Evolutionary conservation across 2,797 vertebrate species (phyloP).

Genomic region (Poeciliopsis presidionis): DNA sequence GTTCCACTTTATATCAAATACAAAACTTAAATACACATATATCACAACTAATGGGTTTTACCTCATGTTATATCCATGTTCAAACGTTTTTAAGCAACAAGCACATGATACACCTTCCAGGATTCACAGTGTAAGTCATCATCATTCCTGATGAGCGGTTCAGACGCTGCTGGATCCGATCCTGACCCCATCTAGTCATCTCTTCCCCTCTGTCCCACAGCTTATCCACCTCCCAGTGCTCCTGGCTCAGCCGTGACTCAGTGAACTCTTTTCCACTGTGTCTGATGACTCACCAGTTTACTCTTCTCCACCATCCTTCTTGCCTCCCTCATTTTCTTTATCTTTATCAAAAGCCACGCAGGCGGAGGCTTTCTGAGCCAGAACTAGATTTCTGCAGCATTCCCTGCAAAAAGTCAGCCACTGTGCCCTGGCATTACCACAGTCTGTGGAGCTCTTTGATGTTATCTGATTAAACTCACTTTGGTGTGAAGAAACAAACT

Average conservation of each 20-base stretch:
- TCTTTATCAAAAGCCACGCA: slow-evolving; percentile 50
- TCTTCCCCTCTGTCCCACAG: slow-evolving; percentile 52
- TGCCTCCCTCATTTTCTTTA: slow-evolving; percentile 49
- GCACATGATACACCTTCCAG: background rate
- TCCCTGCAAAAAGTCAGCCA: slow-evolving; percentile 39
- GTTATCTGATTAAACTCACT: slow-evolving; percentile 7
- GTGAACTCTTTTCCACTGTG: slow-evolving; percentile 60
- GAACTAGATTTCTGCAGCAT: slow-evolving; percentile 30
- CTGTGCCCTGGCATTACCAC: slow-evolving; percentile 21
- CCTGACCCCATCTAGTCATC: slow-evolving; percentile 49
- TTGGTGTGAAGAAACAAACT: slow-evolving; percentile 1
- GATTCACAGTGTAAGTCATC: background rate
- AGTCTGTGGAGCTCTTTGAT: slow-evolving; percentile 11
- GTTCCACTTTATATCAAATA: background rate
- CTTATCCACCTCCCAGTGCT: slow-evolving; percentile 58
- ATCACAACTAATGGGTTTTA: background rate
- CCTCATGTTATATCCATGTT: background rate
- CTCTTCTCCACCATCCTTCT: slow-evolving; percentile 52
- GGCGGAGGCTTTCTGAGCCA: slow-evolving; percentile 42
- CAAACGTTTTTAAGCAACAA: background rate
- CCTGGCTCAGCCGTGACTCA: slow-evolving; percentile 72
- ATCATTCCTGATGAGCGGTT: background rate
- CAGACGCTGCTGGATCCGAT: background rate
- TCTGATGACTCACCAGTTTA: slow-evolving; percentile 73
- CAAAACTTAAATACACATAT: background rate